These are phyloP conservation scores for Megastigmus dorsalis DNA, from an alignment of 2,888 invertebrate genomes.

Conservation along the genomic window DNA sequence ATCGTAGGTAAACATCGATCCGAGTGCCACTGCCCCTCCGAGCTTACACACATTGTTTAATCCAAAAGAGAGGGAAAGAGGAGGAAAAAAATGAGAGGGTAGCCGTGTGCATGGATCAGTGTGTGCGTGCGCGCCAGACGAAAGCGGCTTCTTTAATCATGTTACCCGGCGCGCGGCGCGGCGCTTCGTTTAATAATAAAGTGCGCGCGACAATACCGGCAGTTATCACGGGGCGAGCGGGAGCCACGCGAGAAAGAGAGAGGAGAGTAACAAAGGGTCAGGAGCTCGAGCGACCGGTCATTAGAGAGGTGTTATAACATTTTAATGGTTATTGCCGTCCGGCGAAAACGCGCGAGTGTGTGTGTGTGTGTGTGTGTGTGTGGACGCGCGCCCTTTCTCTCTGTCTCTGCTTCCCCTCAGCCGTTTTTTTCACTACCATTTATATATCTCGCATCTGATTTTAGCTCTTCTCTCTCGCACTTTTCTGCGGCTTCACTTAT, in stretches of 20 bases:
- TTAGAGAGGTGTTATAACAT: conserved; percentile 57
- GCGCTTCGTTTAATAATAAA: conserved; percentile 42
- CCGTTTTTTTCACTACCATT: neutral
- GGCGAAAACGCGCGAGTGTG: conserved; percentile 14
- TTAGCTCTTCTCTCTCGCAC: neutral
- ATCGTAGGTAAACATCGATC: conserved; percentile 25
- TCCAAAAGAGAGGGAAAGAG: neutral
- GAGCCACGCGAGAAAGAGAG: neutral
- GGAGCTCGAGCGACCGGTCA: conserved; percentile 47
- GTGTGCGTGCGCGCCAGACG: neutral
- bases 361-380: neutral
- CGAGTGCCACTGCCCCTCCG: neutral
- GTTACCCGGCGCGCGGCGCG: neutral
- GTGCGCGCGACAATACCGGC: conserved; percentile 35
- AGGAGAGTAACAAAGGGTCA: conserved; percentile 33
- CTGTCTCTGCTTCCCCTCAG: neutral
- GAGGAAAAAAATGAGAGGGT: neutral
- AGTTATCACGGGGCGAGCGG: conserved; percentile 12
- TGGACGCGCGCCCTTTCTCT: neutral
- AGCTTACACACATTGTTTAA: neutral
- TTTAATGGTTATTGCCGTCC: conserved; percentile 58
- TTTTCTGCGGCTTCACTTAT: neutral
- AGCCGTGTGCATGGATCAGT: too few relatives aligned
- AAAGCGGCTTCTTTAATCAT: conserved; percentile 34
- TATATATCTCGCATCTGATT: conserved; percentile 1